Evolutionary conservation across 2,888 invertebrate genomes (phyloP).

Genomic region (Parnassius apollo): DNA sequence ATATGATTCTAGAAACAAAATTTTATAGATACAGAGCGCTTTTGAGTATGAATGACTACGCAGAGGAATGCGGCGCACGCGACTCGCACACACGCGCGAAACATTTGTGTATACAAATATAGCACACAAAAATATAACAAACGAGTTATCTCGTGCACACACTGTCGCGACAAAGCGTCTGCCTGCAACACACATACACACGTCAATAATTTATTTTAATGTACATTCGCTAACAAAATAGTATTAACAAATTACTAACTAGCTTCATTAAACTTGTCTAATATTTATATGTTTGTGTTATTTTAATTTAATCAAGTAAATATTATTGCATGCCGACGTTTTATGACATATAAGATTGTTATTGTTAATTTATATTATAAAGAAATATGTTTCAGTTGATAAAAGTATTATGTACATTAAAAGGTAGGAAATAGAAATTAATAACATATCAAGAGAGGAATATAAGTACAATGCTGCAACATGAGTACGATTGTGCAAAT

Average conservation of each 20-base stretch:
- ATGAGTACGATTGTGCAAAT: no score
- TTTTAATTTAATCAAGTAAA: constrained; percentile 1
- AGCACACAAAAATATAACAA: constrained; percentile 50
- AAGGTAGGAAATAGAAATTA: no score
- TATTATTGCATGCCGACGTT: no score
- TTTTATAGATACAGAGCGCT: constrained; percentile 50
- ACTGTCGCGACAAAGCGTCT: constrained; percentile 31
- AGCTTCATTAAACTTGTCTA: constrained; percentile 20
- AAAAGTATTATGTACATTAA: no score
- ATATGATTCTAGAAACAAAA: constrained; percentile 39
- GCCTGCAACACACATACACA: constrained; percentile 30
- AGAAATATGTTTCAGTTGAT: no score
- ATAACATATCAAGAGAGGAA: no score
- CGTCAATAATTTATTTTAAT: constrained; percentile 29
- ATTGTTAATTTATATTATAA: no score
- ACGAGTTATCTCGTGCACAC: constrained; percentile 56
- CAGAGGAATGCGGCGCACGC: constrained; percentile 73
- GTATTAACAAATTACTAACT: constrained; percentile 9
- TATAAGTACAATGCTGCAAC: no score
- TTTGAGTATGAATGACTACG: constrained; percentile 69
- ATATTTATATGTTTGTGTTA: constrained; percentile 5
- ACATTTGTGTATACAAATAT: constrained; percentile 33
- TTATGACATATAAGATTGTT: no score
- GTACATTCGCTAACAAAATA: constrained; percentile 33
- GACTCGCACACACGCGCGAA: constrained; percentile 35